Percentiles rank a stretch among this genome's conserved stretches.
Conservation (phyloP, 2,888 invertebrate genomes). For the Trissonchulus latispiculum region DNA sequence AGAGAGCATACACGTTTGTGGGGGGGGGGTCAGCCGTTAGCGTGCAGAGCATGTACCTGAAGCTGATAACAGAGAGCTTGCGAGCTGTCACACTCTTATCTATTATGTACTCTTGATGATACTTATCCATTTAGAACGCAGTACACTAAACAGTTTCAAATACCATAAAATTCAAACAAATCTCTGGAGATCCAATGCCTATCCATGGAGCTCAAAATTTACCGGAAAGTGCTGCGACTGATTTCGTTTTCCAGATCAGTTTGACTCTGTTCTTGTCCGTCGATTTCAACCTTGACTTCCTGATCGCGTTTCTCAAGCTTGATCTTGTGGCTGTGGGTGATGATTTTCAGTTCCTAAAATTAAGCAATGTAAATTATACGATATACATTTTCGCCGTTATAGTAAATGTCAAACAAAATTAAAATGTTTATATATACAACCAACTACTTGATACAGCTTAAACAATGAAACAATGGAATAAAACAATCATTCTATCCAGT, state of each 20-base stretch:
- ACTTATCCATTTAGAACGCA: too few species aligned
- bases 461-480: not conserved
- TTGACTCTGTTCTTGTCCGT: conserved; percentile 25
- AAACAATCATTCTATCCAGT: conserved; percentile 7
- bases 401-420: not conserved
- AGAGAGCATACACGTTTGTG: too few species aligned
- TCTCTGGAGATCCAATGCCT: not conserved
- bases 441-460: not conserved
- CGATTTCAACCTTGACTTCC: conserved; percentile 26
- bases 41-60: too few species aligned
- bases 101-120: too few species aligned
- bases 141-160: too few species aligned
- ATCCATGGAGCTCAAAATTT: not conserved
- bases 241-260: not conserved
- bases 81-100: too few species aligned
- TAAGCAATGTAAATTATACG: too few species aligned
- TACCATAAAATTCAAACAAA: too few species aligned
- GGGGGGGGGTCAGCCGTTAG: too few species aligned
- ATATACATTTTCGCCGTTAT: too few species aligned
- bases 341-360: conserved; percentile 31
- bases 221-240: not conserved
- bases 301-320: conserved; percentile 20
- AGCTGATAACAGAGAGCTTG: too few species aligned
- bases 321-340: conserved; percentile 28
- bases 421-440: not conserved